Evolutionary conservation across 2,113 vertebrate species (phyloP), one percentile per base, ranked within the genome.

Genomic region (Phrynosoma blainvillii): DNA sequence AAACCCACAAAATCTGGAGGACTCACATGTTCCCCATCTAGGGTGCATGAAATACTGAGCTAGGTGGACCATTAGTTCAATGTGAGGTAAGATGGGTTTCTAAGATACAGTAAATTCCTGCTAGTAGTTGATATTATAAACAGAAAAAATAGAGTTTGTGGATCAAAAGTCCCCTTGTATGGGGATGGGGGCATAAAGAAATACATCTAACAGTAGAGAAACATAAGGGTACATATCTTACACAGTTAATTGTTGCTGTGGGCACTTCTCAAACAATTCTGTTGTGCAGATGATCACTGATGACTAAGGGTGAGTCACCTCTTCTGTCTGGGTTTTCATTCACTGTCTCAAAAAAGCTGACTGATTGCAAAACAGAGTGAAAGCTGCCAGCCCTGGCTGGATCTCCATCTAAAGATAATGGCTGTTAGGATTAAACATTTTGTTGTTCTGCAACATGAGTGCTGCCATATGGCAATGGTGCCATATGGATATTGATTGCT

Each of bases 361-460:
- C 47, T 6, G 18, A 81, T 73, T 79, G 59, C 77, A 79, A 80
- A 73, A 79, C 23, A 73, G 47, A 59, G 32, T 4, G 18, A 71
- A 71, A 27, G 77, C 14, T 56, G 32, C 14, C 47, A 56, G 66
- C 54, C 54, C 25, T 74, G 30, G 77, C 52, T 86, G n/a, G 30
- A 79, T 79, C 23, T 27, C 21, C 54, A 11, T 71, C n/a, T 79
- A 42, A 79, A 79, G 14, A 74, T 80, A 87, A 87, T 73, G 52
- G 85, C 40, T 62, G 54, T 59, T 66, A 87, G 77, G 85, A 62
- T 80, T 87, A 87, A 73, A 80, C 25, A 36, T 87, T 40, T 42
- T 30, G 25, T 73, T 73, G 23, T 73, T 87, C 40, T 81, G 32
- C 66, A 81, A 21, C n/a, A 73, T 40, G 25, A 73, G 52, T 30